Conservation (phyloP, 2,888 invertebrate genomes). For the Acronicta aceris region DNA sequence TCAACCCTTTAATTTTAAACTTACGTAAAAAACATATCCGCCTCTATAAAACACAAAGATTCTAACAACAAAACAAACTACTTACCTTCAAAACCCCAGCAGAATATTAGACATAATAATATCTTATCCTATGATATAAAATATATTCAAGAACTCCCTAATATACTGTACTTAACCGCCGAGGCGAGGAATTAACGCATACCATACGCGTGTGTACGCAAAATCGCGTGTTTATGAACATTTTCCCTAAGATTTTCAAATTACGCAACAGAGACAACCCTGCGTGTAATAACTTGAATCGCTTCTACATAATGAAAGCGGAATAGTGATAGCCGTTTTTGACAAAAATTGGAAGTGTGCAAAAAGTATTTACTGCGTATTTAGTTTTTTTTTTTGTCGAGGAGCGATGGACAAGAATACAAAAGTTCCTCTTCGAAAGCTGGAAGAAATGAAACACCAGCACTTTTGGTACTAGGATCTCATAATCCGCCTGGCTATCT, state of each 20-base stretch:
- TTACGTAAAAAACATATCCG: no score
- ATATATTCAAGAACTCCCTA: conserved; percentile 28
- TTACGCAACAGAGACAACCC: conserved; percentile 51
- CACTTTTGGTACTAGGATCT: no score
- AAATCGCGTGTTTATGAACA: conserved; percentile 51
- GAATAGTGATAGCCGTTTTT: conserved; percentile 28
- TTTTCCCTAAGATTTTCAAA: conserved; percentile 53
- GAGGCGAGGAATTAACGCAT: conserved; percentile 47
- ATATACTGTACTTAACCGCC: conserved; percentile 29
- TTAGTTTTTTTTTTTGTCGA: no score
- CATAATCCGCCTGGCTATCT: no score
- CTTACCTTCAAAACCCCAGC: conserved; percentile 8
- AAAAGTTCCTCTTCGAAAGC: no score
- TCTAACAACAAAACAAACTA: conserved; percentile 34
- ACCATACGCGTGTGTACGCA: conserved; percentile 32
- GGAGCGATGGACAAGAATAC: no score
- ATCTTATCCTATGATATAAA: conserved; percentile 30
- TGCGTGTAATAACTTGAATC: conserved; percentile 44
- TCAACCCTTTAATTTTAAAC: no score
- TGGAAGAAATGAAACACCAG: no score
- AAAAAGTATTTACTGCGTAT: no score
- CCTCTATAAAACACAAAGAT: conserved; percentile 1
- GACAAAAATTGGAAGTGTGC: conserved; percentile 6
- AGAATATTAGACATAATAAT: conserved; percentile 37
- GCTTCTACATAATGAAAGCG: conserved; percentile 31